Percentiles rank a stretch among this genome's conserved stretches.
These are phyloP conservation scores for Adelosebastes latens DNA, from an alignment of 2,797 vertebrate genomes.

Conservation along the genomic window DNA sequence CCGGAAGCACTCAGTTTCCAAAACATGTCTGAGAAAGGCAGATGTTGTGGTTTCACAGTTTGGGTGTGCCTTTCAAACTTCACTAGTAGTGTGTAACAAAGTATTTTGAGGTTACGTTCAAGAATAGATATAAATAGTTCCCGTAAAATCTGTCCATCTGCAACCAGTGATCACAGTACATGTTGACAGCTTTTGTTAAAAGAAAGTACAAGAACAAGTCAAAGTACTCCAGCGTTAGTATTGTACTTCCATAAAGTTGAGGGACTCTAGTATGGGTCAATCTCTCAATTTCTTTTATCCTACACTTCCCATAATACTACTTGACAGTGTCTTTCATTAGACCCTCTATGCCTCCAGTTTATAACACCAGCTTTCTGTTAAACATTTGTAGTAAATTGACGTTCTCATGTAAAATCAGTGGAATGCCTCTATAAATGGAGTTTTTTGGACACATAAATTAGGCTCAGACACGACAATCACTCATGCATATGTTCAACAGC, in stretches of 20 bases:
- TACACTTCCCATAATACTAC: neutral
- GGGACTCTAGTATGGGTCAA: neutral
- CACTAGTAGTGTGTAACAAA: neutral
- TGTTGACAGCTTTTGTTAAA: neutral
- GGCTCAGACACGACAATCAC: neutral
- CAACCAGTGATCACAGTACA: neutral
- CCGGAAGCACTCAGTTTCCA: neutral
- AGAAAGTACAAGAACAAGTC: neutral
- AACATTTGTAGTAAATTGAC: neutral
- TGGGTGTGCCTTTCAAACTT: neutral
- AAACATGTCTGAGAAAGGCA: neutral
- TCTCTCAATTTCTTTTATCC: neutral
- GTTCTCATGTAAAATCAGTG: neutral
- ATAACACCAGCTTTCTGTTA: neutral
- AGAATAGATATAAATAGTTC: neutral
- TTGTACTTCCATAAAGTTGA: neutral
- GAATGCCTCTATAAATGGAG: neutral
- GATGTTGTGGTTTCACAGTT: slow-evolving; percentile 14
- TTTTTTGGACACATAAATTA: neutral
- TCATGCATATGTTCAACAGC: slow-evolving; percentile 20
- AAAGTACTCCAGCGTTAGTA: neutral
- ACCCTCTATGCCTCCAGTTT: neutral
- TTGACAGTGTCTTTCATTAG: neutral
- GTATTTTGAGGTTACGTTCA: neutral
- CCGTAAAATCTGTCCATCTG: neutral